These are phyloP conservation scores for Premnoplex brunnescens DNA, from an alignment of 2,797 vertebrate genomes.

Conservation along the genomic window DNA sequence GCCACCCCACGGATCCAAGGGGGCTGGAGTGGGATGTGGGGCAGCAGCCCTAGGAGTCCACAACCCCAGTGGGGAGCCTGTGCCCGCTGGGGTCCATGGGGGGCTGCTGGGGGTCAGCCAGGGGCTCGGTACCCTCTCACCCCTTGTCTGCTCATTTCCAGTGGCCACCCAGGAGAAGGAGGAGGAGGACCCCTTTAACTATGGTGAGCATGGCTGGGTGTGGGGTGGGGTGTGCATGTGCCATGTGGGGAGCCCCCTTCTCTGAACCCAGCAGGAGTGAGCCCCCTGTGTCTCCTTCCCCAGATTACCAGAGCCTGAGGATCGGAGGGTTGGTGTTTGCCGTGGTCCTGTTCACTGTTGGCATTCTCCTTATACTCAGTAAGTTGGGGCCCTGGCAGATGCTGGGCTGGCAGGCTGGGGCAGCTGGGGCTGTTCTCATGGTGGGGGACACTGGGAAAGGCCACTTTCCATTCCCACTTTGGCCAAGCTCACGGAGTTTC, in stretches of 20 bases:
- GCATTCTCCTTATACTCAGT: conserved; percentile 96
- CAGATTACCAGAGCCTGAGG: conserved; percentile 94
- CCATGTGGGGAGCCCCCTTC: neutral
- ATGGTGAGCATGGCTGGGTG: conserved; percentile 77
- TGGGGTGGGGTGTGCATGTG: accelerated
- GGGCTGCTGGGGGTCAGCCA: neutral
- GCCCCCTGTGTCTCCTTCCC: neutral
- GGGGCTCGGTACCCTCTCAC: neutral
- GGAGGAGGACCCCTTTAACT: conserved; percentile 84
- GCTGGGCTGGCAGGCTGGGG: neutral
- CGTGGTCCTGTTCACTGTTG: conserved; percentile 90
- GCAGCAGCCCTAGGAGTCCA: neutral
- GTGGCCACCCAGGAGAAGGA: conserved; percentile 70
- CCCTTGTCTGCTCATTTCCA: neutral
- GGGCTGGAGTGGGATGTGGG: accelerated
- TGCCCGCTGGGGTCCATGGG: accelerated
- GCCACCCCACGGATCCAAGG: accelerated
- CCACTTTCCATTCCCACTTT: accelerated
- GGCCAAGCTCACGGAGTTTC: accelerated
- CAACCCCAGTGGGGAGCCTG: neutral
- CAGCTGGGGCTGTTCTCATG: accelerated
- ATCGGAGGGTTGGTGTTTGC: conserved; percentile 92
- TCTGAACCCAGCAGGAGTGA: neutral
- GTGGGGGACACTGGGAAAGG: neutral
- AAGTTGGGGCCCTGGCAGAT: conserved; percentile 36